Evolutionary conservation across 2,797 vertebrate species (phyloP), one percentile per base, ranked within the genome.

Genomic region (Amazonetta brasiliensis): DNA sequence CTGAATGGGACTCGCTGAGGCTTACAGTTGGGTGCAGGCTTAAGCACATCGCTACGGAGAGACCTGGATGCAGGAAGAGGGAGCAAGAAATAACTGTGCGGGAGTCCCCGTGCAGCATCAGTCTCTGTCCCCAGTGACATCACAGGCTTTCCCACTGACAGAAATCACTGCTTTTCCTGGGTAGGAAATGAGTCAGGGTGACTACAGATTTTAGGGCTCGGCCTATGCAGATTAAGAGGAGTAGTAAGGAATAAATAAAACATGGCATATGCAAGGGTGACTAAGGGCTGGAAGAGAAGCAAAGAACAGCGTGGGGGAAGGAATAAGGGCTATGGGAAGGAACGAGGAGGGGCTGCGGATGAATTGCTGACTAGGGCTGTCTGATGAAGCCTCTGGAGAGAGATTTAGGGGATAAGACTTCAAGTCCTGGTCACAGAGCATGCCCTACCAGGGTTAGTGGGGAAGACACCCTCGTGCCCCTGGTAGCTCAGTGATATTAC

Each of bases 131-230:
- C 92, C 74, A 89, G 12, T 89, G 91, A 94, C 80, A 94, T 89
- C 83, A 87, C 39, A 87, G 92, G 90, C 88, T 92, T 96, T 90
- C 80, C 92, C 85, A 71, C 81, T 82, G 85, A 89, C 84, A 77
- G 54, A 90, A 94, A 68, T 79, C 1, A 1, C 64, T 77, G 37
- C 66, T 95, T 92, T 96, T 94, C 73, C 62, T 91, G 62, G 50
- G 48, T 85, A 94, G 84, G 92, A 93, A 94, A 85, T 97, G 95
- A 96, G 82, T 97, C 94, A 95, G 95, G 83, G 80, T 94, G 85
- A 96, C 80, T 94, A 76, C 2, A 2, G 78, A 94, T 41, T 30
- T 94, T 68, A 77, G 77, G 59, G 68, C 82, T 84, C 87, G 90
- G 95, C 83, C 94, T 92, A 54, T 96, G 90, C 71, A 92, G 74